These are phyloP conservation scores for Myotis davidii DNA, from an alignment of 2,113 vertebrate genomes.

Conservation along the genomic window DNA sequence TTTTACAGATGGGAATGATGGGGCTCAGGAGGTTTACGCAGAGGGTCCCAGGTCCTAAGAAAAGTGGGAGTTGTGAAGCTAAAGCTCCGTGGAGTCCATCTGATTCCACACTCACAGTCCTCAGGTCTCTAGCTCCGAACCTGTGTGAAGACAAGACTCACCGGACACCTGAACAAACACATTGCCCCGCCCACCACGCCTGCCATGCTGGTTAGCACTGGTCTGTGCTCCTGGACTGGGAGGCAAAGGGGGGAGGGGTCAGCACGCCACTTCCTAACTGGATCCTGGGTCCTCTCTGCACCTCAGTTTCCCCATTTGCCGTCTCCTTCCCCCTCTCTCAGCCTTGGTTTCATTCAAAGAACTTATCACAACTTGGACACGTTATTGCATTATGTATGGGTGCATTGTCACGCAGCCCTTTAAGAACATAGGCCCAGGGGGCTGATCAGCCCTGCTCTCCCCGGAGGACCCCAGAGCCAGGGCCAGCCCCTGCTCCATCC, in stretches of 20 bases:
- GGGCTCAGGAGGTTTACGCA: not conserved
- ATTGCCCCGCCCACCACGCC: too few relatives aligned
- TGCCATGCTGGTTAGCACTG: not conserved
- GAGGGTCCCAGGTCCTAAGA: not conserved
- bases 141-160: not conserved
- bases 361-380: not conserved
- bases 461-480: not conserved
- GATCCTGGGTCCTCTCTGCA: not conserved
- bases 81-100: not conserved
- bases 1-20: not conserved
- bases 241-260: not conserved
- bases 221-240: accelerated
- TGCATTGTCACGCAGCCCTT: not conserved
- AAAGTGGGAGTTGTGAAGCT: not conserved
- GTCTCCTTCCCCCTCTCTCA: not conserved
- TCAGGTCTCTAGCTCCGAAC: not conserved
- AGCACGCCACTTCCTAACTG: not conserved
- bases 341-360: not conserved
- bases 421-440: not conserved
- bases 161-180: not conserved
- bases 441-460: not conserved
- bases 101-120: not conserved
- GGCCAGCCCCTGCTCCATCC: not conserved
- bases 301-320: not conserved
- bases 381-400: not conserved